Evolutionary conservation across 2,888 invertebrate genomes (phyloP), one percentile per base, ranked within the genome.

Genomic region (Caenorhabditis drosophilae): DNA sequence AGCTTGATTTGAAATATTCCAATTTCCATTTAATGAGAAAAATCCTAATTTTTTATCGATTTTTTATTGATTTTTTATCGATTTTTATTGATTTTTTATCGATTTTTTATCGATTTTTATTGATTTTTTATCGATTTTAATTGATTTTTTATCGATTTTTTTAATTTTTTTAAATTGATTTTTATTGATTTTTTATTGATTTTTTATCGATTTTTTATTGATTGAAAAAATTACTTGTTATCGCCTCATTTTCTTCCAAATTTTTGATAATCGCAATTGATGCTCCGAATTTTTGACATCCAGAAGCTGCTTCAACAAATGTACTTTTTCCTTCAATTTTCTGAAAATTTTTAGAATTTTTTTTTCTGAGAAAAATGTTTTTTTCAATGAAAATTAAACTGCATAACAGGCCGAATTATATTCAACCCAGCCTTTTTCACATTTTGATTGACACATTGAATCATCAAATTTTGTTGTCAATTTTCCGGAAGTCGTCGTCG

Each of bases 361-460:
- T 23, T 4, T 7, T 25, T 12, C 3, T 2, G 23, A 7, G n/a
- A 25, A 26, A 25, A 2, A 15, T 26, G 42, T 22, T 20, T 6
- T 18, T 36, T 6, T 16, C 25, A 25, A 25, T 18, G 35, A 15
- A 38, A 34, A 35, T 11, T 46, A 18, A 26, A 52, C 58, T 16
- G 23, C 52, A 25, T 52, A 58, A 22, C 58, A 58, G 1, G 40
- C 0, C 20, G 16, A 22, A 6, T 42, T 48, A 11, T 52, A 58
- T 7, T 15, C 35, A 18, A 47, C 58, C 58, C 58, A 58, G n/a
- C 20, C n/a, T 6, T 34, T 42, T 6, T 50, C 41, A 15, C 58
- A 58, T 11, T 9, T 22, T 12, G 12, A 12, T 2, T 35, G 22
- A 42, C 58, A 58, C 31, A 40, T 47, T 11, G 52, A 41, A n/a